These are phyloP conservation scores for Lordiphosa andalusiaca DNA, from an alignment of 2,888 invertebrate genomes.

Conservation along the genomic window DNA sequence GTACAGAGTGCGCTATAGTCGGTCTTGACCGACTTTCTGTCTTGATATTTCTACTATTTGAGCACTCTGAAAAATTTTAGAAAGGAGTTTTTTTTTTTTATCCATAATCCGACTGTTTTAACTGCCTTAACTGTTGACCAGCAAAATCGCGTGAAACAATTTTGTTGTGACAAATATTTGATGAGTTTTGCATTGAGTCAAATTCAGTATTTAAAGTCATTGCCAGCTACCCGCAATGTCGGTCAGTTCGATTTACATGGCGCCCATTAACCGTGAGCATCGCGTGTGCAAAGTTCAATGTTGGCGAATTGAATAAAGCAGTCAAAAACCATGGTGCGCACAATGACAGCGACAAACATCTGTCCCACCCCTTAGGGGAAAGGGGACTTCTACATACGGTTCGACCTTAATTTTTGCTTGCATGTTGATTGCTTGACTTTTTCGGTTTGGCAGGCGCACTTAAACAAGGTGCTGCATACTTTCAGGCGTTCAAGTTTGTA, in stretches of 20 bases:
- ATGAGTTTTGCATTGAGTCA: conserved; percentile 52
- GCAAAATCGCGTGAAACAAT: conserved; percentile 55
- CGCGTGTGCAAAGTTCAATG: conserved; percentile 57
- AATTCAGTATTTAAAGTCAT: conserved; percentile 25
- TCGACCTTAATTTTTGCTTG: conserved; percentile 68
- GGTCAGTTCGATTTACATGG: conserved; percentile 39
- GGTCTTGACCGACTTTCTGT: no score
- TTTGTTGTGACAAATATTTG: conserved; percentile 51
- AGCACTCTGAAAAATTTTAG: no score
- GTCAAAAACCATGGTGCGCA: conserved; percentile 52
- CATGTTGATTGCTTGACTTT: conserved; percentile 52
- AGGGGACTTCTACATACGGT: no score
- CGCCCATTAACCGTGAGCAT: conserved; percentile 18
- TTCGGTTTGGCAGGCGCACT: conserved; percentile 41
- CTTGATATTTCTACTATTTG: no score
- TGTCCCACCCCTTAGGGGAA: no score
- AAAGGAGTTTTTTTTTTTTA: no score
- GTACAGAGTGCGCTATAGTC: no score
- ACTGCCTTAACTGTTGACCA: neutral
- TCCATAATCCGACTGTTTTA: no score
- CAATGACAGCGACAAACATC: conserved; percentile 57
- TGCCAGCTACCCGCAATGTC: conserved; percentile 4
- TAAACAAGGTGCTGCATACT: conserved; percentile 42
- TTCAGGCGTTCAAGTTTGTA: conserved; percentile 55
- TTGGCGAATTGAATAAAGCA: conserved; percentile 61